Conservation (phyloP, 2,888 invertebrate genomes). For the Euplexia lucipara region DNA sequence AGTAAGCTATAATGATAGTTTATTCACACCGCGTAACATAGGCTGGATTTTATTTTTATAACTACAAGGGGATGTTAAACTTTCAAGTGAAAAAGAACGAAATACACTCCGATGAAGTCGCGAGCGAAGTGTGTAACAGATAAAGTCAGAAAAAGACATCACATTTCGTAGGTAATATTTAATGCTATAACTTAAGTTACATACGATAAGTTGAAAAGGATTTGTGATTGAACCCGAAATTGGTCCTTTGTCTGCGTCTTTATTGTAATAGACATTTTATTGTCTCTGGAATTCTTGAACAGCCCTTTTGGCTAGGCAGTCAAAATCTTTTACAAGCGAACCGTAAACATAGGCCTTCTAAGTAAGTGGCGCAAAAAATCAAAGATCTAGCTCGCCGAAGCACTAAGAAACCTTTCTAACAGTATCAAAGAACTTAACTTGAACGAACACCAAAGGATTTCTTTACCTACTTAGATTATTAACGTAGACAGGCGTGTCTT, state of each 20-base stretch:
- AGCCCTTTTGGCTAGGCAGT: slow-evolving; percentile 25
- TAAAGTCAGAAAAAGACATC: not conserved
- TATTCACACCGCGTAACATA: too few species aligned
- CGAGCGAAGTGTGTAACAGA: too few species aligned
- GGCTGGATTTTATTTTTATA: too few species aligned
- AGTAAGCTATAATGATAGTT: too few species aligned
- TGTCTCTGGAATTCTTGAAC: slow-evolving; percentile 28
- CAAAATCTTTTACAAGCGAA: slow-evolving; percentile 41
- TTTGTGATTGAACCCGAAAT: slow-evolving; percentile 32
- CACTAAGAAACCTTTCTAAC: not conserved
- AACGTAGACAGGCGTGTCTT: slow-evolving; percentile 57
- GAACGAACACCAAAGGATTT: slow-evolving; percentile 31
- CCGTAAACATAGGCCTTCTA: slow-evolving; percentile 7
- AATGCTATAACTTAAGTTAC: slow-evolving; percentile 18
- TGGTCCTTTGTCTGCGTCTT: slow-evolving; percentile 23
- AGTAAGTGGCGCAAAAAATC: slow-evolving; percentile 12
- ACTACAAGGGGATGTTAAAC: too few species aligned
- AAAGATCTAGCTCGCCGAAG: slow-evolving; percentile 3
- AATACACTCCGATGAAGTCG: too few species aligned
- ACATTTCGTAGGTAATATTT: not conserved
- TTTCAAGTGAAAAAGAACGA: too few species aligned
- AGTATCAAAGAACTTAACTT: slow-evolving; percentile 22
- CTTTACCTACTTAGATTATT: slow-evolving; percentile 49
- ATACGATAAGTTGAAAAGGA: slow-evolving; percentile 17
- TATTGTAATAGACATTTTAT: slow-evolving; percentile 40